Evolutionary conservation across 2,113 vertebrate species (phyloP).

Genomic region (Bombycilla garrulus): DNA sequence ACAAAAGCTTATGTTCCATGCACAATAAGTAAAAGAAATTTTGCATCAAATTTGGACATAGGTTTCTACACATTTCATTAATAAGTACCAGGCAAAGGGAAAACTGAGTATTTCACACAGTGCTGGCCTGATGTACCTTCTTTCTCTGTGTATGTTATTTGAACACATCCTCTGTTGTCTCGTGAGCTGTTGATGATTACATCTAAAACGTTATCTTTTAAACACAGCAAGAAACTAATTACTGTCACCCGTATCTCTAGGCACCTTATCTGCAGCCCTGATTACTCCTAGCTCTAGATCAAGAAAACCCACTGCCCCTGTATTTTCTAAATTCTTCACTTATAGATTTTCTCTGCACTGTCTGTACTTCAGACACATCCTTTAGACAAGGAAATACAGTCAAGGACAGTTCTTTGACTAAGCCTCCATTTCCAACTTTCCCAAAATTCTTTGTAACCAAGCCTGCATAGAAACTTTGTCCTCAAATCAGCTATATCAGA

Average conservation of each 20-base stretch:
- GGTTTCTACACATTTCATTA: background rate
- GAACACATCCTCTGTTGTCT: background rate
- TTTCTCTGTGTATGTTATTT: background rate
- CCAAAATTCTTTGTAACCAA: background rate
- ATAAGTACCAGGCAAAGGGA: background rate
- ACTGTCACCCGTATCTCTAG: background rate
- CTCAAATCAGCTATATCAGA: background rate
- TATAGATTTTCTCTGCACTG: background rate
- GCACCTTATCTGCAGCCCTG: background rate
- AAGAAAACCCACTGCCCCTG: background rate
- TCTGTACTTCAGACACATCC: background rate
- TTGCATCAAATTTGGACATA: background rate
- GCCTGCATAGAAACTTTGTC: background rate
- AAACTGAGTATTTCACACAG: background rate
- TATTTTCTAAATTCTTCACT: background rate
- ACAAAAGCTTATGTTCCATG: background rate
- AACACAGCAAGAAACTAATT: conserved; percentile 44
- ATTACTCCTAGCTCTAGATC: conserved; percentile 8
- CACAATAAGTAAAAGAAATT: background rate
- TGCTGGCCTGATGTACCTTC: background rate
- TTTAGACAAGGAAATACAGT: background rate
- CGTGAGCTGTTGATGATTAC: conserved; percentile 1
- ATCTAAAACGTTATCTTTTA: background rate
- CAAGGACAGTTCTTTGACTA: background rate
- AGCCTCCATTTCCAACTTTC: background rate